These are phyloP conservation scores for Xylocopa sonorina DNA, from an alignment of 1,140 invertebrate species.

Conservation along the genomic window DNA sequence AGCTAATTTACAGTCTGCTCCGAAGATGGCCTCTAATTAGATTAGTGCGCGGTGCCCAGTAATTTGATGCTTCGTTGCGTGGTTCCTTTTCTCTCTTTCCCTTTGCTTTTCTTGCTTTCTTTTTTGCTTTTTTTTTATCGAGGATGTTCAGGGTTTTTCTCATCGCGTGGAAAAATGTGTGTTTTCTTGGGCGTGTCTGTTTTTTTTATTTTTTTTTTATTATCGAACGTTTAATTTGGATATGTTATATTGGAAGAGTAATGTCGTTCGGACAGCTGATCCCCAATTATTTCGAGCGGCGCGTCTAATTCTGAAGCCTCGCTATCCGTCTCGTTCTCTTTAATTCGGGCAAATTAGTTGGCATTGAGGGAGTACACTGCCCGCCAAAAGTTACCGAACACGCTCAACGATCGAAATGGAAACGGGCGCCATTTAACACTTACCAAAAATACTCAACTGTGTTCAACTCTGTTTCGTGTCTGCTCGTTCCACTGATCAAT, in stretches of 20 bases:
- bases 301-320: slow-evolving; percentile 28
- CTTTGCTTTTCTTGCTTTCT: too few species aligned
- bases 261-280: neutral
- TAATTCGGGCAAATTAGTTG: slow-evolving; percentile 44
- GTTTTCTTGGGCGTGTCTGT: too few species aligned
- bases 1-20: slow-evolving; percentile 19
- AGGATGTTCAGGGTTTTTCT: too few species aligned
- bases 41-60: slow-evolving; percentile 9
- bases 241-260: neutral
- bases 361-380: slow-evolving; percentile 30
- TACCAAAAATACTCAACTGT: neutral
- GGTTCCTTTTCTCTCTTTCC: neutral
- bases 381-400: slow-evolving; percentile 15
- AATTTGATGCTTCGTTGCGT: neutral
- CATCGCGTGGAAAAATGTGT: too few species aligned
- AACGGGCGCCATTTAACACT: neutral
- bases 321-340: slow-evolving; percentile 38
- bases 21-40: slow-evolving; percentile 22
- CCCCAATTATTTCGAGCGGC: slow-evolving; percentile 11
- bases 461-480: too few species aligned
- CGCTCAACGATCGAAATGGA: neutral
- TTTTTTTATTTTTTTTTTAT: neutral
- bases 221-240: neutral
- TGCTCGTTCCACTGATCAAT: too few species aligned
- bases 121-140: too few species aligned